A percentile compares a stretch with the other conserved stretches of the same genome.
These are phyloP conservation scores for Triplophysa rosa DNA, from an alignment of 2,113 vertebrate genomes.

Conservation along the genomic window DNA sequence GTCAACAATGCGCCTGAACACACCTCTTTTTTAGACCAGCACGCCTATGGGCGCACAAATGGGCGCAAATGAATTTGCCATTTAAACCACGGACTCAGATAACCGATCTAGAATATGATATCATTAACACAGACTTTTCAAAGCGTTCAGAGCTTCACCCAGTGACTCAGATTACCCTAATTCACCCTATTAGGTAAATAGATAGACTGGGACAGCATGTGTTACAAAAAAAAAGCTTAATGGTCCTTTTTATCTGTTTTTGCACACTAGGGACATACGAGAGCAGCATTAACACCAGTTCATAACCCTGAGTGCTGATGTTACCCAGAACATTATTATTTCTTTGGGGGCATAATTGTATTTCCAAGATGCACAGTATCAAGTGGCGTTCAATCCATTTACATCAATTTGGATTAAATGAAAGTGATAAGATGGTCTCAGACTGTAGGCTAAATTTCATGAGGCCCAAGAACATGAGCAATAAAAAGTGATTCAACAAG, in stretches of 20 bases:
- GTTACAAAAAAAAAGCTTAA: neutral
- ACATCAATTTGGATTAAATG: conserved; percentile 41
- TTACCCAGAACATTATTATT: conserved; percentile 10
- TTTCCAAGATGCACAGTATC: conserved; percentile 37
- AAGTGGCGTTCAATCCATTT: conserved; percentile 23
- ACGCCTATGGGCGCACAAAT: no score
- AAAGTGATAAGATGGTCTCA: conserved; percentile 38
- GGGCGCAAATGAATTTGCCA: no score
- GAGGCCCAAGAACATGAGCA: conserved; percentile 4
- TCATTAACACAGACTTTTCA: no score
- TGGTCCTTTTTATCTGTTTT: neutral
- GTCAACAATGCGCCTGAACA: no score
- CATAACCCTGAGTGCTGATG: conserved; percentile 11
- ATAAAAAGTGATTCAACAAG: conserved; percentile 21
- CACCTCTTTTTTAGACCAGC: no score
- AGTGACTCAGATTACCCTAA: no score
- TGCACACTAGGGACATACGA: neutral
- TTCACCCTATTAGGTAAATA: neutral
- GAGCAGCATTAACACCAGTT: conserved; percentile 9
- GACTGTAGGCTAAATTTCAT: conserved; percentile 6
- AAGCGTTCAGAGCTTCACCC: no score
- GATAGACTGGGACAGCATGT: neutral
- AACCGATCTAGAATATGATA: no score
- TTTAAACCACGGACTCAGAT: no score
- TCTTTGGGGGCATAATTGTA: conserved; percentile 12